Conservation (phyloP, 92 coral and sea anemone species). For the Epizoanthus rinbou region DNA sequence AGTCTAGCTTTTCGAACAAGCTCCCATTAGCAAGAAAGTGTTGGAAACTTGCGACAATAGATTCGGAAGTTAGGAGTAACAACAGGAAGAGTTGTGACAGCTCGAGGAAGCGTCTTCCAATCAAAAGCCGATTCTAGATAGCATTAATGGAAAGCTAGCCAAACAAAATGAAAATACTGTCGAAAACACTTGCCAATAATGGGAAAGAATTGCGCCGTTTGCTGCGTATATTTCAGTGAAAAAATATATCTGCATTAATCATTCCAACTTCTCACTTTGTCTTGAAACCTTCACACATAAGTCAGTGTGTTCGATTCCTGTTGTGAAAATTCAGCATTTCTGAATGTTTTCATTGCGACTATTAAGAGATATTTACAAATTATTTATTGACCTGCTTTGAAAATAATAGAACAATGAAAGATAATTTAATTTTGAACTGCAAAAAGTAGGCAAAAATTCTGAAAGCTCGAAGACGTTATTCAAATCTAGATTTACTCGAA, state of each 20-base stretch:
- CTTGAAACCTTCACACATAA: neutral
- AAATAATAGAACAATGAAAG: neutral
- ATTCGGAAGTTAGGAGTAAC: constrained; percentile 23
- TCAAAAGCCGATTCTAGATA: constrained; percentile 28
- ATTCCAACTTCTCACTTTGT: neutral
- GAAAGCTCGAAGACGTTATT: neutral
- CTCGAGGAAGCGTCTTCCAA: constrained; percentile 14
- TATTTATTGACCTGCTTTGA: constrained; percentile 17
- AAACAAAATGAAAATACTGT: constrained; percentile 19
- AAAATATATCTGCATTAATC: constrained; percentile 15
- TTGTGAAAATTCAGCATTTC: neutral
- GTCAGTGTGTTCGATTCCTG: neutral
- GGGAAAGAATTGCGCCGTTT: constrained; percentile 12
- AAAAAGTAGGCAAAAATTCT: neutral
- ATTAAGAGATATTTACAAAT: constrained; percentile 27
- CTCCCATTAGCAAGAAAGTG: constrained; percentile 33
- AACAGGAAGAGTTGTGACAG: constrained; percentile 21
- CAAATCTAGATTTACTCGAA: no score
- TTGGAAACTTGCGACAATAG: constrained; percentile 5
- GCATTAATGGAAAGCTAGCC: constrained; percentile 21
- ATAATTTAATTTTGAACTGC: constrained; percentile 15
- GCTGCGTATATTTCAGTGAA: neutral
- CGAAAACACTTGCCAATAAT: constrained; percentile 11
- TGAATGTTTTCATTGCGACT: constrained; percentile 6
- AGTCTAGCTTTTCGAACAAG: neutral